phyloP scores from a whole-genome alignment of 2,888 invertebrate genomes.

The Ernsta delagoae region DNA sequence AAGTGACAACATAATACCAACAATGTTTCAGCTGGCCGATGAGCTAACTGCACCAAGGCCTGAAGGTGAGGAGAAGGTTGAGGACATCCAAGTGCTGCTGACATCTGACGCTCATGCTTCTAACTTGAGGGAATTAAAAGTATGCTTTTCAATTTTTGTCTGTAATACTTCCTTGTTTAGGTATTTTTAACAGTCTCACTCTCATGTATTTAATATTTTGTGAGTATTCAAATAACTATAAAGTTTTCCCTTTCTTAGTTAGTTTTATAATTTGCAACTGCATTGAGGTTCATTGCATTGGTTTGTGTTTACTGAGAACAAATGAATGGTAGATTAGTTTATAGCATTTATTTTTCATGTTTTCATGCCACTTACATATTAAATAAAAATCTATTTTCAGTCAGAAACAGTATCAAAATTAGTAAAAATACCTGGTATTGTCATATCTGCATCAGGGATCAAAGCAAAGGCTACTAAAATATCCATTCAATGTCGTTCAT shows the following conservation, averaged over 20 bases:
- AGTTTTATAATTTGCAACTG: no score
- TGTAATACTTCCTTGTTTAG: no score
- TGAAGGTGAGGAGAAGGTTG: slow-evolving; percentile 93
- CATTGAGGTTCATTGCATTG: no score
- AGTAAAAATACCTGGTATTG: slow-evolving; percentile 98
- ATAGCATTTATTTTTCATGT: no score
- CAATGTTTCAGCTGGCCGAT: slow-evolving; percentile 90
- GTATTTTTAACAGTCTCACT: no score
- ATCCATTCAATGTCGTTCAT: slow-evolving; percentile 97
- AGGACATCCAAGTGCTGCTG: slow-evolving; percentile 96
- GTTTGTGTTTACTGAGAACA: no score
- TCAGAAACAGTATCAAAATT: slow-evolving; percentile 96
- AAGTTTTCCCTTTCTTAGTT: no score
- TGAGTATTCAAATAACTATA: no score
- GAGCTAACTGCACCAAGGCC: slow-evolving; percentile 97
- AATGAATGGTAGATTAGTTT: no score
- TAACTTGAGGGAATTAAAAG: slow-evolving; percentile 94
- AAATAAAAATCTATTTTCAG: slow-evolving; percentile 75
- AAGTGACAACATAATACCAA: neutral
- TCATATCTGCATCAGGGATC: slow-evolving; percentile 96
- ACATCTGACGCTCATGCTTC: slow-evolving; percentile 93
- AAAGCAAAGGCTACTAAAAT: slow-evolving; percentile 98
- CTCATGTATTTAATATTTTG: slow-evolving; percentile 59
- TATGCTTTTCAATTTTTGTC: slow-evolving; percentile 57
- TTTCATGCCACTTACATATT: no score